Conservation (phyloP, 2,113 vertebrate genomes). For the Regulus satrapa region DNA sequence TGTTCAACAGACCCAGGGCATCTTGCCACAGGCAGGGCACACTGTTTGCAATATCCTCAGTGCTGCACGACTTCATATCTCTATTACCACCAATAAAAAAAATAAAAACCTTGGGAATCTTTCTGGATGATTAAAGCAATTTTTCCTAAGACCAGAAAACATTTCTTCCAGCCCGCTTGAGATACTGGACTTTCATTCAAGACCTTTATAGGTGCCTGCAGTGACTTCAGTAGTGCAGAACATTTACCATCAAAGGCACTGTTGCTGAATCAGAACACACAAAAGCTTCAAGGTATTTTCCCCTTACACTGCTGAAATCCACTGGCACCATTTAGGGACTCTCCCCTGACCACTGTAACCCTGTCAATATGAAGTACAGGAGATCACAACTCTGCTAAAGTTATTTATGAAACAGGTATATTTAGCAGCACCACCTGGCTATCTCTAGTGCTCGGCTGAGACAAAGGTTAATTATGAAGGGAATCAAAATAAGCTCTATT, state of each 20-base stretch:
- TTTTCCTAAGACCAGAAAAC: neutral
- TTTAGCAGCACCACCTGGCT: neutral
- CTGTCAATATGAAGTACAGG: neutral
- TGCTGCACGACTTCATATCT: neutral
- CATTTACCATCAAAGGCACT: neutral
- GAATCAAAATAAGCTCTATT: conserved; percentile 7
- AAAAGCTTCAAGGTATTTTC: neutral
- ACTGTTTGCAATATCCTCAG: neutral
- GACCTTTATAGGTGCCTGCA: neutral
- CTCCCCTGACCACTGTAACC: neutral
- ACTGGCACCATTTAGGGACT: neutral
- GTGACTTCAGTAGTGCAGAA: neutral
- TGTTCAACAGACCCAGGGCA: neutral
- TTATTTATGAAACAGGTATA: neutral
- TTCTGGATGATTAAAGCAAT: neutral
- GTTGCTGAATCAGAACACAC: neutral
- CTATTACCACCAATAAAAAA: neutral
- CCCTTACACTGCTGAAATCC: neutral
- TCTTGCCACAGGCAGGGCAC: neutral
- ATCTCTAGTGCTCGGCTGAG: neutral
- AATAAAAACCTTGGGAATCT: neutral
- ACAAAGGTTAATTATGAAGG: neutral
- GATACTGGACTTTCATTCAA: neutral
- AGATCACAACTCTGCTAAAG: neutral
- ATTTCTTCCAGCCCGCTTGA: neutral